Conservation (phyloP, 2,797 vertebrate species). For the Lithobates sylvaticus region DNA sequence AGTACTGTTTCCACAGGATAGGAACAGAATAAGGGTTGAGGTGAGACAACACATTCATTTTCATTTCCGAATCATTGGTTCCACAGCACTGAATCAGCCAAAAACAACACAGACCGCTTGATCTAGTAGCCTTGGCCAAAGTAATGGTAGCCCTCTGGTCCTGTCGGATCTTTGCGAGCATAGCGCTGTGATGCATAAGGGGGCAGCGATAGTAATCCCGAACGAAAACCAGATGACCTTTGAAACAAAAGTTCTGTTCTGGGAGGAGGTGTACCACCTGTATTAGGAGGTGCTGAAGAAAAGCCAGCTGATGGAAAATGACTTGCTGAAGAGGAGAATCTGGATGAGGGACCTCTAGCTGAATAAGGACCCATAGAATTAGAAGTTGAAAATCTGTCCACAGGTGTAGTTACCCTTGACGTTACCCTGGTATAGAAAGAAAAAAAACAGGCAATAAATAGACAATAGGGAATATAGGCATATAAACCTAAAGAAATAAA, state of each 20-base stretch:
- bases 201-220: slow-evolving; percentile 21
- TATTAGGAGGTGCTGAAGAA: not conserved
- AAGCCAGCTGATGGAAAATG: not conserved
- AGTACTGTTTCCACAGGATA: slow-evolving; percentile 47
- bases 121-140: slow-evolving; percentile 72
- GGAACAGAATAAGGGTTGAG: slow-evolving; percentile 68
- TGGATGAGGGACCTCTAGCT: not conserved
- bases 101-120: slow-evolving; percentile 48
- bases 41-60: not conserved
- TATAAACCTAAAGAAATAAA: not conserved
- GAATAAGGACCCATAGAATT: not conserved
- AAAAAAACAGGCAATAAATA: too few relatives aligned
- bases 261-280: not conserved
- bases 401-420: not conserved
- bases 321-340: not conserved
- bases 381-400: not conserved
- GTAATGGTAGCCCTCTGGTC: slow-evolving; percentile 73
- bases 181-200: slow-evolving; percentile 19
- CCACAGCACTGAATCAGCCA: not conserved
- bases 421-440: slow-evolving; percentile 9
- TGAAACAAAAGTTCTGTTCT: not conserved
- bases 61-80: not conserved
- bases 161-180: slow-evolving; percentile 73
- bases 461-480: not conserved
- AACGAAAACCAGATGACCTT: not conserved